Base-by-base conservation (phyloP, 2,888 invertebrate genomes). In the Prenolepis imparis region DNA sequence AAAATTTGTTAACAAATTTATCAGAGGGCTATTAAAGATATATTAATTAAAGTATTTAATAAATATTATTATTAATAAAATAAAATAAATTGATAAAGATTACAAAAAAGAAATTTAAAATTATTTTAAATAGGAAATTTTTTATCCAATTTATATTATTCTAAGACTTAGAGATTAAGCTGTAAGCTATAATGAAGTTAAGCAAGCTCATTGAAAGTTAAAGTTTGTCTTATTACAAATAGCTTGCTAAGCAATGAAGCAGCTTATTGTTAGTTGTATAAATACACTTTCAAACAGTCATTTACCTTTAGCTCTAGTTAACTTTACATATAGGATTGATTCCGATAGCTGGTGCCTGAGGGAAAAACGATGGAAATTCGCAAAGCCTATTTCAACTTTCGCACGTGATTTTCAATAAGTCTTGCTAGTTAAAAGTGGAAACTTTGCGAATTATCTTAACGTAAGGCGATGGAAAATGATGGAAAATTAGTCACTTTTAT, bases 211-310 rank as follows among this genome's bases (percentile, higher is more conserved):
- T 67, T 32, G 52, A 24, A 41, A 67, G 3, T 67, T 28, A 3
- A 57, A 86, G 82, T 83, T 81, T 78, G 81, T 86, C 84, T 82
- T 80, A 61, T 81, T 63, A 48, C 61, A 61, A 80, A 87, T 87
- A 86, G 74, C 86, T 86, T 78, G 61, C 15, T 44, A 44, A 44
- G 44, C 70, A 81, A 84, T 81, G 48, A 75, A 89, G 32, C 52
- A 68, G 85, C 82, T 88, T 87, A n/a, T n/a, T n/a, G n/a, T n/a
- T n/a, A 88, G 86, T 86, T 87, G 77, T 78, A 68, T 74, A 85
- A 86, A 84, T 77, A 57, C 82, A 84, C 82, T 28, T 81, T 84
- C 90, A 83, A 89, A 87, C 83, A 87, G 89, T 90, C 87, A 84
- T 86, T 90, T 90, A 87, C 84, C 83, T 86, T 88, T 84, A 84